phyloP scores from a whole-genome alignment of 37 sponge, comb jelly and placozoan species.

The Chondrosia reniformis region DNA sequence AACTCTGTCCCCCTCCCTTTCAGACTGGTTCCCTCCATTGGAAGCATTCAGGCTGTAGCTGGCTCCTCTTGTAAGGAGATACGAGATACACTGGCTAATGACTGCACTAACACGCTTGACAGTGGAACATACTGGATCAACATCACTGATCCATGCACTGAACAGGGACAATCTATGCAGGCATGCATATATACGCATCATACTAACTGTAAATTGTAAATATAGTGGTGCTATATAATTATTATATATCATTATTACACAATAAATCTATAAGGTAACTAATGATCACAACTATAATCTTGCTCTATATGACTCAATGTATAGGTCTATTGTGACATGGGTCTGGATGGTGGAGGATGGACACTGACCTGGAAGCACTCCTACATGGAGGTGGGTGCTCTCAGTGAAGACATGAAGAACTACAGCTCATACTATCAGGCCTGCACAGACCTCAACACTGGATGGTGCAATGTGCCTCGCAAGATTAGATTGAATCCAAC shows the following conservation, averaged over 20 bases:
- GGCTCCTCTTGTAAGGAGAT: constrained; percentile 3
- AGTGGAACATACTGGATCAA: constrained; percentile 1
- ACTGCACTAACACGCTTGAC: neutral
- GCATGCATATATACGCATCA: neutral
- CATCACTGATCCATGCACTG: neutral
- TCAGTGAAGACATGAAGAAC: constrained; percentile 21
- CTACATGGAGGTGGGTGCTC: neutral
- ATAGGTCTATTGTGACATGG: constrained; percentile 19
- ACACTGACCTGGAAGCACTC: constrained; percentile 19
- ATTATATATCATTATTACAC: no score
- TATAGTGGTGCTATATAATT: neutral
- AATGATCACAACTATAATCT: no score
- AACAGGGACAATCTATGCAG: neutral
- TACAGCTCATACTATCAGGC: constrained; percentile 14
- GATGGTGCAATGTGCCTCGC: constrained; percentile 19
- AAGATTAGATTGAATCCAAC: constrained; percentile 12
- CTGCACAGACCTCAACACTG: constrained; percentile 7
- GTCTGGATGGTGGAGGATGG: constrained; percentile 10
- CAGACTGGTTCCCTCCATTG: constrained; percentile 9
- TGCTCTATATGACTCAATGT: no score
- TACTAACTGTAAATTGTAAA: neutral
- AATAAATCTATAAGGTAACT: no score
- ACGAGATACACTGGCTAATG: neutral
- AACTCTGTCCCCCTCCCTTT: no score
- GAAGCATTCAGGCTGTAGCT: neutral